phyloP scores from a whole-genome alignment of 2,797 vertebrate genomes.

The Zalophus californianus region DNA sequence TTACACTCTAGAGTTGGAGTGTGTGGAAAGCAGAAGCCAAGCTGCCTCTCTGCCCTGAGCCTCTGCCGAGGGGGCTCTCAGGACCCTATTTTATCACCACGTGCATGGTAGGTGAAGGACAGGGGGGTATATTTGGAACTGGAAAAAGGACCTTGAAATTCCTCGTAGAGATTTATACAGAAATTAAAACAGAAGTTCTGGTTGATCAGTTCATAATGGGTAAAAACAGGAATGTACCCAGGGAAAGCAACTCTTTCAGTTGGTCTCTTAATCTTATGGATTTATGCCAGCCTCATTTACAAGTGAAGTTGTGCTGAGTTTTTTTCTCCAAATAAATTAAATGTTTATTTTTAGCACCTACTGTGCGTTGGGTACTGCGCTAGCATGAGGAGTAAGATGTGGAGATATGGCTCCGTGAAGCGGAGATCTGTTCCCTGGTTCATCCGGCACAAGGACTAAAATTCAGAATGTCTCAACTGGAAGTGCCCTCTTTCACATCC shows the following conservation, averaged over 20 bases:
- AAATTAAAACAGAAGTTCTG: neutral
- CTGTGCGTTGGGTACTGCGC: accelerated
- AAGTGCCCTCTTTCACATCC: neutral
- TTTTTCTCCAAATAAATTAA: neutral
- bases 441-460: neutral
- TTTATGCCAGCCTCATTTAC: neutral
- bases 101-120: no score
- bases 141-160: neutral
- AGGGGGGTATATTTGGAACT: neutral
- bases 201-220: neutral
- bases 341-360: neutral
- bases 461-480: neutral
- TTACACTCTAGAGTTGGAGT: no score
- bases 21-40: neutral
- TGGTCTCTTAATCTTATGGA: neutral
- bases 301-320: neutral
- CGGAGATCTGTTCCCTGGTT: neutral
- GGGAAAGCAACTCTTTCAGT: neutral
- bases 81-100: neutral
- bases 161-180: neutral
- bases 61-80: neutral
- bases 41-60: neutral
- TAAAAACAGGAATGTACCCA: neutral
- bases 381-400: no score
- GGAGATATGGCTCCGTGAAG: no score